Evolutionary conservation across 2,113 vertebrate genomes (phyloP), one percentile per base, ranked within the genome.

Genomic region (Dromaius novaehollandiae): DNA sequence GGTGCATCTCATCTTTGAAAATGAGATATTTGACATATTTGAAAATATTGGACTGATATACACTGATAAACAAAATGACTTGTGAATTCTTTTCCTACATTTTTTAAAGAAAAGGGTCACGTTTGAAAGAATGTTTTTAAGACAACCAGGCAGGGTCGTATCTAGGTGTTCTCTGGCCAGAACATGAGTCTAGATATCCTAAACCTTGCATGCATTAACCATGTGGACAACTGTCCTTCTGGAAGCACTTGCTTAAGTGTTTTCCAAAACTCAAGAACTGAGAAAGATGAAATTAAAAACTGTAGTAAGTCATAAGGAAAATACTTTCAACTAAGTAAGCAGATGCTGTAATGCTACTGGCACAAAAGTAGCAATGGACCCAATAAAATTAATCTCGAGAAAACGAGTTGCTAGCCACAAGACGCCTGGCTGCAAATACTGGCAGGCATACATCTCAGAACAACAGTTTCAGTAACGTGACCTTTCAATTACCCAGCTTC

Each of bases 241-340:
- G 65, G 63, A 93, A 70, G 55, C 84, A 74, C 65, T 82, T 88
- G 66, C 58, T 91, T 84, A 66, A 48, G 19, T n/a, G 48, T 66
- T 76, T 81, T 86, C 42, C 18, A 68, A 86, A 94, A 70, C 78
- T 36, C 17, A 63, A 60, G 61, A 89, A 68, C 20, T 66, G 50
- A 82, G 61, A 87, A 86, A 68, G 32, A 30, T 61, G 79, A 92
- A 71, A 93, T 77, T 85, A 95, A 64, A 80, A 95, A 82, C 69
- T 90, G 92, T 36, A 38, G 11, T 50, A 68, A 78, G 61, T 78
- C 79, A 89, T 46, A 75, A 78, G 46, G 55, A 93, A 89, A 92
- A 77, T 55, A 81, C 68, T 13, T 82, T 51, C 51, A 81, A 92
- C 79, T 44, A 90, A 74, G 32, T 61, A 93, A 87, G 63, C 69